Conservation (phyloP, 2,888 invertebrate genomes). For the Poecilobothrus nobilitatus region DNA sequence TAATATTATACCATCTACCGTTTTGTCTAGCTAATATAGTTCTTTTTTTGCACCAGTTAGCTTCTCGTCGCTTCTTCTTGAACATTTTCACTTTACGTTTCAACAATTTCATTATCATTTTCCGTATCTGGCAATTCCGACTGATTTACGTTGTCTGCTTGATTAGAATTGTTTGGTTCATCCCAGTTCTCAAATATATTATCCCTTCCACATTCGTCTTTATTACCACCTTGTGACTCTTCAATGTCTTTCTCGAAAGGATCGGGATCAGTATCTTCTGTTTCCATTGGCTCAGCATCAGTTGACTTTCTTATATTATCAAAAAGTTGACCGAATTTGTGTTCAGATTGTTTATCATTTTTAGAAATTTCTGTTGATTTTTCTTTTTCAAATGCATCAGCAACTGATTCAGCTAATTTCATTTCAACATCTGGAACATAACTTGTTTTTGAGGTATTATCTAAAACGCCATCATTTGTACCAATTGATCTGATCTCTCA, state of each 20-base stretch:
- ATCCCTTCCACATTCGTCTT: conserved; percentile 15
- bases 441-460: conserved; percentile 22
- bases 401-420: conserved; percentile 20
- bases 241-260: conserved; percentile 23
- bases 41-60: too few species aligned
- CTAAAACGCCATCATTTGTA: conserved; percentile 19
- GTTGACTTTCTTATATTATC: too few species aligned
- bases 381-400: too few species aligned
- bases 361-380: too few species aligned
- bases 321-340: too few species aligned
- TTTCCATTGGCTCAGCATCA: too few species aligned
- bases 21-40: too few species aligned
- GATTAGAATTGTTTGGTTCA: conserved; percentile 18
- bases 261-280: too few species aligned
- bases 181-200: conserved; percentile 8
- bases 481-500: conserved; percentile 15
- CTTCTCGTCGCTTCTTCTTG: too few species aligned
- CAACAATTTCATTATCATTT: conserved; percentile 10
- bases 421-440: conserved; percentile 25
- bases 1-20: too few species aligned
- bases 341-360: too few species aligned
- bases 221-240: conserved; percentile 23
- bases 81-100: not conserved
- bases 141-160: conserved; percentile 7
- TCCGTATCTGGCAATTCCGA: not conserved